Conservation (phyloP, 2,888 invertebrate species). For the Pollenia griseotomentosa region DNA sequence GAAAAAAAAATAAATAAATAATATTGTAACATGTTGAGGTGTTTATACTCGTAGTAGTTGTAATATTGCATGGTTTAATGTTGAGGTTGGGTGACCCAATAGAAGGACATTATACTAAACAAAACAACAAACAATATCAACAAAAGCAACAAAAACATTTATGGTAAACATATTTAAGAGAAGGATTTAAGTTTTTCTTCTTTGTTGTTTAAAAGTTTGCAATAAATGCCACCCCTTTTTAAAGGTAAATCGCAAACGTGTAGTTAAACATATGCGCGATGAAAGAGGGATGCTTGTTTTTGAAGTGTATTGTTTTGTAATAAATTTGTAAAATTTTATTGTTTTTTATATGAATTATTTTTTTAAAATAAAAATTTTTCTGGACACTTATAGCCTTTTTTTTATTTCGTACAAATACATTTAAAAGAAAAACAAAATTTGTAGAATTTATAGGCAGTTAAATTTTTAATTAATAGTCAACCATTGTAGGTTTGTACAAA, state of each 20-base stretch:
- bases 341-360: too few species aligned
- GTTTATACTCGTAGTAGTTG: slow-evolving; percentile 5
- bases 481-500: background rate
- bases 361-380: background rate
- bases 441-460: too few species aligned
- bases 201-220: background rate
- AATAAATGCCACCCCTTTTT: background rate
- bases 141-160: slow-evolving; percentile 15
- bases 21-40: slow-evolving; percentile 30
- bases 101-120: slow-evolving; percentile 72
- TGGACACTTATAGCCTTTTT: background rate
- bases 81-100: slow-evolving; percentile 69
- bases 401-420: background rate
- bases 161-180: slow-evolving; percentile 6
- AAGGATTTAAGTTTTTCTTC: background rate
- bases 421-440: background rate
- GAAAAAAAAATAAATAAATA: background rate
- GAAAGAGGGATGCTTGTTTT: too few species aligned
- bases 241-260: too few species aligned
- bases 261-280: too few species aligned
- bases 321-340: too few species aligned
- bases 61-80: slow-evolving; percentile 37
- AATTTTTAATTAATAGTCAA: too few species aligned
- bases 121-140: slow-evolving; percentile 27
- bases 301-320: too few species aligned